Percentiles rank a stretch among this genome's conserved stretches.
Conservation (phyloP, 2,888 invertebrate species). For the Gymnosoma rotundatum region DNA sequence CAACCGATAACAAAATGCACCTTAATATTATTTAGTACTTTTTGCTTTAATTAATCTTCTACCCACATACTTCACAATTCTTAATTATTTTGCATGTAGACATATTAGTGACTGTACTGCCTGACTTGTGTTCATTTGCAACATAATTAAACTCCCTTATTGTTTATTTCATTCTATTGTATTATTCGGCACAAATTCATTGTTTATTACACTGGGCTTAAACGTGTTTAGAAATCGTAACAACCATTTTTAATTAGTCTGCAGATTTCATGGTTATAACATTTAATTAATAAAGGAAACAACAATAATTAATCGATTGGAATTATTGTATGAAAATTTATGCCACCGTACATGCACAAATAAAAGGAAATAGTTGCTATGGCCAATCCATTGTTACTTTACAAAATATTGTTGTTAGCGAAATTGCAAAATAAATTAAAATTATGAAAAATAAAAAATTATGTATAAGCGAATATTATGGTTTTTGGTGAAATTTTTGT, state of each 20-base stretch:
- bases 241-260: conserved; percentile 66
- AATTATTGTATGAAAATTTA: neutral
- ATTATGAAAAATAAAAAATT: too few relatives aligned
- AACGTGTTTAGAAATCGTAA: conserved; percentile 9
- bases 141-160: conserved; percentile 7
- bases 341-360: neutral
- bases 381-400: neutral
- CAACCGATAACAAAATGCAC: neutral
- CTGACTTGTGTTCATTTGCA: neutral
- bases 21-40: neutral
- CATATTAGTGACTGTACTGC: neutral
- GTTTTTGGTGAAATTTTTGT: too few relatives aligned
- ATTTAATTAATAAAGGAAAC: conserved; percentile 33
- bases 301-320: conserved; percentile 11
- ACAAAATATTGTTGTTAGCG: neutral
- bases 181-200: conserved; percentile 25
- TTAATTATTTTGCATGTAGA: conserved; percentile 12
- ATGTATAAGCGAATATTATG: too few relatives aligned
- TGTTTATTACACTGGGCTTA: neutral
- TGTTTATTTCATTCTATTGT: neutral
- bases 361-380: neutral
- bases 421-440: too few relatives aligned
- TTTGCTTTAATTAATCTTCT: neutral
- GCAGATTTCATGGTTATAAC: conserved; percentile 20
- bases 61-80: neutral